phyloP scores from a whole-genome alignment of 2,888 invertebrate genomes.

The Clivina fossor region DNA sequence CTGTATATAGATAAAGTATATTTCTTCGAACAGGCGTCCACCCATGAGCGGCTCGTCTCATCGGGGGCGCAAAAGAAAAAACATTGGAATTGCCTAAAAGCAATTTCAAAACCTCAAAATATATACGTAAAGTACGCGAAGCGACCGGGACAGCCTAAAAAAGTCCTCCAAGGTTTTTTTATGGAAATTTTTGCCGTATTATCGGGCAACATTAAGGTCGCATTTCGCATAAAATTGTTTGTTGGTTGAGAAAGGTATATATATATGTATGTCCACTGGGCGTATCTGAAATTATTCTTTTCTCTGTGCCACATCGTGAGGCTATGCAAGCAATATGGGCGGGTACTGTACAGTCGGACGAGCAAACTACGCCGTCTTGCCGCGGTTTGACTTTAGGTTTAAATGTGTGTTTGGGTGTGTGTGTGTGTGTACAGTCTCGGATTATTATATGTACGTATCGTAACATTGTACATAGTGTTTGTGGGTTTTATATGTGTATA shows the following conservation, averaged over 20 bases:
- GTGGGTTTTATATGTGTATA: no score
- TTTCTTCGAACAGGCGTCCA: no score
- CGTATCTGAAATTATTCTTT: conserved; percentile 57
- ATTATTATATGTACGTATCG: not conserved
- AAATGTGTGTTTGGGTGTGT: not conserved
- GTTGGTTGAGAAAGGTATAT: conserved; percentile 50
- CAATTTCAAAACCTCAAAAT: conserved; percentile 51
- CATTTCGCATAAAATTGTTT: conserved; percentile 22
- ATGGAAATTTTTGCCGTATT: not conserved
- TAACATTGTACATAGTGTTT: no score
- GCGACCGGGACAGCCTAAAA: not conserved
- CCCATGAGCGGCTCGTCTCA: not conserved
- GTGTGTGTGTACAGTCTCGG: not conserved
- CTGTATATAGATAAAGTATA: no score
- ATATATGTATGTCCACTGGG: conserved; percentile 56
- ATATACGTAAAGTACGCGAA: conserved; percentile 44
- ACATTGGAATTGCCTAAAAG: conserved; percentile 50
- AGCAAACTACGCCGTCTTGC: no score
- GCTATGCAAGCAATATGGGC: conserved; percentile 57
- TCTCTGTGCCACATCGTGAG: conserved; percentile 56
- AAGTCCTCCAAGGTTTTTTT: no score
- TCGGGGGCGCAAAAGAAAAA: conserved; percentile 35
- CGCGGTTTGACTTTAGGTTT: not conserved
- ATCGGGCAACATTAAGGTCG: not conserved
- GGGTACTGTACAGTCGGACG: conserved; percentile 49